Percentiles rank a stretch among this genome's conserved stretches.
These are phyloP conservation scores for Centrocercus urophasianus DNA, from an alignment of 2,113 vertebrate species.

Conservation along the genomic window DNA sequence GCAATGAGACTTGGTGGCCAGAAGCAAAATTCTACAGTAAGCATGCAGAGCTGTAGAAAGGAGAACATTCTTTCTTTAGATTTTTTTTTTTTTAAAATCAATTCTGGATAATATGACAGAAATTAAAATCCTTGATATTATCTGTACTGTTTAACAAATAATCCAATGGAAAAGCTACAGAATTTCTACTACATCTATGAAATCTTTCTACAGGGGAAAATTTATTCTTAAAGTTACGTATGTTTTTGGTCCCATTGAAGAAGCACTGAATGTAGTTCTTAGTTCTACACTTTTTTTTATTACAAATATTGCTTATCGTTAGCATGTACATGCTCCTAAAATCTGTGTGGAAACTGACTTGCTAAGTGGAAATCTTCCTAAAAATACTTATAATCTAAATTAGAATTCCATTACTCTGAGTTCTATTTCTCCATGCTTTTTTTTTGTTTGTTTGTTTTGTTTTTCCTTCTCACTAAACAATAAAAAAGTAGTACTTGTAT, in stretches of 20 bases:
- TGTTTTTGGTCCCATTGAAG: background rate
- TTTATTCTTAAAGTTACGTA: background rate
- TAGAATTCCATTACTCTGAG: background rate
- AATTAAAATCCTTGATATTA: background rate
- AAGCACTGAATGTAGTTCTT: background rate
- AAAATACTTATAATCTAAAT: background rate
- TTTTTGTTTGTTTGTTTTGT: background rate
- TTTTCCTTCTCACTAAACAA: background rate
- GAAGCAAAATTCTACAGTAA: background rate
- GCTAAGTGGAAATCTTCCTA: background rate
- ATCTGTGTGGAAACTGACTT: background rate
- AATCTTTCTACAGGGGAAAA: background rate
- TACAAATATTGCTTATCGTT: background rate
- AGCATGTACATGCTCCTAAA: background rate
- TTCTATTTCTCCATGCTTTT: background rate
- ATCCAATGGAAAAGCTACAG: background rate
- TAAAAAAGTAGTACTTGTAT: constrained; percentile 15
- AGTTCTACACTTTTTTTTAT: background rate
- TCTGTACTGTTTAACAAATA: background rate
- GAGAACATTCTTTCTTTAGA: background rate
- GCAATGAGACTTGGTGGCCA: background rate
- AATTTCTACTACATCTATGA: background rate
- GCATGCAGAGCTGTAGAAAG: background rate
- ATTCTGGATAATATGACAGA: background rate
- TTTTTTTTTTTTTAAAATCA: background rate